Conservation (phyloP, 2,888 invertebrate species). For the Hololepta plana region DNA sequence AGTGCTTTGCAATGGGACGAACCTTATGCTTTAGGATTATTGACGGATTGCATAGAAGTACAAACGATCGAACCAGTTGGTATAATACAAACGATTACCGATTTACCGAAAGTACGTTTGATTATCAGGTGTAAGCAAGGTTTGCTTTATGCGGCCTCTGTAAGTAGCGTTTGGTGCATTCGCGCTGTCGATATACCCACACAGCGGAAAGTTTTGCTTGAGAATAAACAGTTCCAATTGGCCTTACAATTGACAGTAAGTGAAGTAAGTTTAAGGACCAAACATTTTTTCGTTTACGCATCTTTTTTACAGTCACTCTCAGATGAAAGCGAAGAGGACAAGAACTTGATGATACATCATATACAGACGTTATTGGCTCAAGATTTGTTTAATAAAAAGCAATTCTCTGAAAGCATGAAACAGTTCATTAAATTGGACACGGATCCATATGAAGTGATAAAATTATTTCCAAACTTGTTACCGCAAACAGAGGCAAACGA, state of each 20-base stretch:
- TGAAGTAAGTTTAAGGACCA: too few species aligned
- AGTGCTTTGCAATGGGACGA: slow-evolving; percentile 72
- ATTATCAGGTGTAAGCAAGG: slow-evolving; percentile 44
- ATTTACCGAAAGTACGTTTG: slow-evolving; percentile 35
- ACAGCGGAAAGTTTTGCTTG: slow-evolving; percentile 69
- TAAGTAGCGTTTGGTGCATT: slow-evolving; percentile 79
- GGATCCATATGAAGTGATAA: slow-evolving; percentile 90
- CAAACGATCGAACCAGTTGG: slow-evolving; percentile 59
- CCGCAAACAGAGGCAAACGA: slow-evolving; percentile 26
- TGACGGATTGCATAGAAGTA: slow-evolving; percentile 61
- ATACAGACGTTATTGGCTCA: slow-evolving; percentile 84
- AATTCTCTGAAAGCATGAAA: slow-evolving; percentile 79
- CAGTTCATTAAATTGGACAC: slow-evolving; percentile 79
- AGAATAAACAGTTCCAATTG: slow-evolving; percentile 84
- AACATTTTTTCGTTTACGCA: slow-evolving; percentile 1
- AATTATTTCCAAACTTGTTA: slow-evolving; percentile 76
- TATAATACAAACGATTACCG: slow-evolving; percentile 12
- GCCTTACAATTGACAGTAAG: slow-evolving; percentile 79
- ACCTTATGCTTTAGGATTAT: slow-evolving; percentile 76
- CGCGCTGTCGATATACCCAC: slow-evolving; percentile 60
- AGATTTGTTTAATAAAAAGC: slow-evolving; percentile 75
- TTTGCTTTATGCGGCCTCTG: slow-evolving; percentile 69
- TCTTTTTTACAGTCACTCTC: slow-evolving; percentile 50
- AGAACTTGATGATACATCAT: slow-evolving; percentile 60
- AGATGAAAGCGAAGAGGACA: slow-evolving; percentile 63